Evolutionary conservation across 1,140 invertebrate species (phyloP).

Genomic region (Nixonia krombeini): DNA sequence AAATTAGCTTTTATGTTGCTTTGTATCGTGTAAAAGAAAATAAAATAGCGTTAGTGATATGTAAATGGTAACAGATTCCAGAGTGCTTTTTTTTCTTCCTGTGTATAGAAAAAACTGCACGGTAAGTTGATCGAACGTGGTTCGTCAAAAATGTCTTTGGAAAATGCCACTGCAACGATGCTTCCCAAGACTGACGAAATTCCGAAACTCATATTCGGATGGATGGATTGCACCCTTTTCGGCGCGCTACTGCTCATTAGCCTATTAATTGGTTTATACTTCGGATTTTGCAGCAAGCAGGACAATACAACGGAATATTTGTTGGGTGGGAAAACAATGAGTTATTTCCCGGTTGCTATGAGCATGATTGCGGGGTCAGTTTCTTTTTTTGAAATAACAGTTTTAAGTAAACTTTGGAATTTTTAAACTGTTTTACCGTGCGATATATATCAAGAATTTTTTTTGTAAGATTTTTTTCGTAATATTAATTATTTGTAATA

Average conservation of each 20-base stretch:
- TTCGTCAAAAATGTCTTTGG: too few relatives aligned
- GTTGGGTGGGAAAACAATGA: constrained; percentile 86
- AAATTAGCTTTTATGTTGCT: too few relatives aligned
- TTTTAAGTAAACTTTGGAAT: too few relatives aligned
- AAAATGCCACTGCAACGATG: neutral
- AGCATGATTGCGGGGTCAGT: constrained; percentile 82
- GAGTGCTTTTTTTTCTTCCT: too few relatives aligned
- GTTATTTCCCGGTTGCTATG: constrained; percentile 84
- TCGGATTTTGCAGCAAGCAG: constrained; percentile 82
- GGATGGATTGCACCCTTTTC: constrained; percentile 80
- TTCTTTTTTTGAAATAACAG: neutral
- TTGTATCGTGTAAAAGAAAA: too few relatives aligned
- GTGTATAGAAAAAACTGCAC: too few relatives aligned
- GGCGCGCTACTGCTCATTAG: constrained; percentile 78
- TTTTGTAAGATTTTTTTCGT: too few relatives aligned
- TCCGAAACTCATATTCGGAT: constrained; percentile 59
- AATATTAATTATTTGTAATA: too few relatives aligned
- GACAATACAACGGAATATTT: constrained; percentile 84
- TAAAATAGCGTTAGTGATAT: too few relatives aligned
- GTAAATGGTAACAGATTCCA: too few relatives aligned
- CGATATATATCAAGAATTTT: neutral
- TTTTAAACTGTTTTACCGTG: neutral
- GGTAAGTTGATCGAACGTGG: too few relatives aligned
- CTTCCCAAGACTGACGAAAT: neutral
- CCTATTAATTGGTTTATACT: constrained; percentile 84